phyloP scores from a whole-genome alignment of 2,113 vertebrate species.

The cat (Felis catus) region DNA sequence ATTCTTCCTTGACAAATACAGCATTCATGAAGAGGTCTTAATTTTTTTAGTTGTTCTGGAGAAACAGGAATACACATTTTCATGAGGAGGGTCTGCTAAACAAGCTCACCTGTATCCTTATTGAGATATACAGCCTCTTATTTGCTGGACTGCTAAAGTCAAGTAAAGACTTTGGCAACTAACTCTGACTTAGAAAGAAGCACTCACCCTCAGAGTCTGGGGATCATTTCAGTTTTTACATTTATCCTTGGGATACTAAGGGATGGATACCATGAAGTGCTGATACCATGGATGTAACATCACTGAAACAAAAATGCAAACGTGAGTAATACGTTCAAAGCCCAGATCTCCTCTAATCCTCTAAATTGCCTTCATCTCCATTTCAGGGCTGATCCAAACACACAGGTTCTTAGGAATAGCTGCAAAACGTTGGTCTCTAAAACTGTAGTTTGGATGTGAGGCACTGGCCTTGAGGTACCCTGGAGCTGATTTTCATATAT shows the following conservation, averaged over 20 bases:
- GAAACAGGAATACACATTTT: background rate
- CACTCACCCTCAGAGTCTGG: background rate
- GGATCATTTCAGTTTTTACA: background rate
- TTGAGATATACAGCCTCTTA: background rate
- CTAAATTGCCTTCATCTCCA: slow-evolving; percentile 3
- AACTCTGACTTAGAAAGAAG: background rate
- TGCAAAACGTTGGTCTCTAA: background rate
- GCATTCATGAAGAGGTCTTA: background rate
- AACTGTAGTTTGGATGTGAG: background rate
- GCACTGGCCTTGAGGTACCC: background rate
- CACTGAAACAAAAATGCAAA: slow-evolving; percentile 25
- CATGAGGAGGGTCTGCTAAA: background rate
- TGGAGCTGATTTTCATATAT: background rate
- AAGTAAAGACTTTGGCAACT: background rate
- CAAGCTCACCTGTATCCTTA: background rate
- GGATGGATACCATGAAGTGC: background rate
- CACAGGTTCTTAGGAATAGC: background rate
- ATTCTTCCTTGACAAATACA: background rate
- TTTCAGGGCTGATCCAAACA: background rate
- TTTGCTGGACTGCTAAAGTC: background rate
- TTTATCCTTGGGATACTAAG: background rate
- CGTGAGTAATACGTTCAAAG: background rate
- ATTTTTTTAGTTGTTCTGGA: background rate
- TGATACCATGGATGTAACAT: background rate
- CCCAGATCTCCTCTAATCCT: background rate